A percentile compares a stretch with the other conserved stretches of the same genome.
phyloP scores from a whole-genome alignment of 1,140 invertebrate species.

The Hylyphantes graminicola region DNA sequence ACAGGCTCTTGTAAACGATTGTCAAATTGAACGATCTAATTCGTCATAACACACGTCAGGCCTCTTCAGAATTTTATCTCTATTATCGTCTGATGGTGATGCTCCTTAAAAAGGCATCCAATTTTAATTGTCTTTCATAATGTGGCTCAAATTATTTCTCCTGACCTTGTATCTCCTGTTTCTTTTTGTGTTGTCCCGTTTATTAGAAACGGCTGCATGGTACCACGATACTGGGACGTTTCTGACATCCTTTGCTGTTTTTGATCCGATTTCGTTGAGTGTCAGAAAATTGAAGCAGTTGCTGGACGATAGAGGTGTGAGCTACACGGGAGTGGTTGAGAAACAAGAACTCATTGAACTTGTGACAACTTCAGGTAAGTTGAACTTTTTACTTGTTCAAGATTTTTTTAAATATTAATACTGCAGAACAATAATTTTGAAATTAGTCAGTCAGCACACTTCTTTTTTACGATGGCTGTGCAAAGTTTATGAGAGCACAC shows the following conservation, averaged over 20 bases:
- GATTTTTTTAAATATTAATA: background rate
- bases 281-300: slow-evolving; percentile 71
- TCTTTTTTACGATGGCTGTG: background rate
- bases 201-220: slow-evolving; percentile 68
- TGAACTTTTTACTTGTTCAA: background rate
- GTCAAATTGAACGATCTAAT: background rate
- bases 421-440: background rate
- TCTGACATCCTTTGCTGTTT: slow-evolving; percentile 65
- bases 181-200: slow-evolving; percentile 67
- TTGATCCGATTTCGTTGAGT: slow-evolving; percentile 71
- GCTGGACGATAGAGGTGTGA: slow-evolving; percentile 71
- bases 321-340: slow-evolving; percentile 70
- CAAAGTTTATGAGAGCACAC: no score
- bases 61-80: background rate
- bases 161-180: slow-evolving; percentile 67
- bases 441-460: background rate
- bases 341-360: slow-evolving; percentile 70
- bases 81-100: slow-evolving; percentile 1
- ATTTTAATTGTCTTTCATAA: slow-evolving; percentile 37
- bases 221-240: slow-evolving; percentile 65
- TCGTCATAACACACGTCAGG: background rate
- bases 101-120: background rate
- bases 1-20: slow-evolving; percentile 22
- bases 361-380: slow-evolving; percentile 69
- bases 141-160: slow-evolving; percentile 68